Evolutionary conservation across 2,888 invertebrate genomes (phyloP).

Genomic region (Suillia variegata): DNA sequence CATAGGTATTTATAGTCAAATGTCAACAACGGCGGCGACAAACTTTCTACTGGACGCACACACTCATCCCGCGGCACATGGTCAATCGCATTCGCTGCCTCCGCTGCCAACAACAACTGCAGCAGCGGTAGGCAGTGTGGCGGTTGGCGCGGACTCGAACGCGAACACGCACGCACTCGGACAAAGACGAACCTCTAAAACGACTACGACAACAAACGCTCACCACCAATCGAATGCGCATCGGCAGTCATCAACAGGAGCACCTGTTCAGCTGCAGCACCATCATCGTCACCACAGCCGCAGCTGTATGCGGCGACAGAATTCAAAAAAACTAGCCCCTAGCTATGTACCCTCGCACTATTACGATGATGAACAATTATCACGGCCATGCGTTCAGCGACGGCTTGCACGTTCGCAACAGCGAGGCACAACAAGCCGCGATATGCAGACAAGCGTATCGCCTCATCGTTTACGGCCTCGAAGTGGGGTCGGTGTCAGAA

Average conservation of each 20-base stretch:
- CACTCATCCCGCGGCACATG: too few species aligned
- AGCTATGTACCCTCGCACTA: not conserved
- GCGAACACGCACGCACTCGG: constrained; percentile 1
- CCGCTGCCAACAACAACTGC: constrained; percentile 26
- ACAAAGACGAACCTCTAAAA: constrained; percentile 21
- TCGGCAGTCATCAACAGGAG: too few species aligned
- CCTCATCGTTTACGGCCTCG: constrained; percentile 22
- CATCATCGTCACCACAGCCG: constrained; percentile 34
- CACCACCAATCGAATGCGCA: constrained; percentile 2
- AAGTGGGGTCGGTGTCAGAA: too few species aligned
- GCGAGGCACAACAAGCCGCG: constrained; percentile 1
- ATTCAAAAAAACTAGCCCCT: constrained; percentile 18
- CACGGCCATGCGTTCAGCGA: too few species aligned
- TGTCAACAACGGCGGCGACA: constrained; percentile 32
- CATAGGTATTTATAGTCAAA: constrained; percentile 73
- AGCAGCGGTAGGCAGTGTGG: constrained; percentile 1
- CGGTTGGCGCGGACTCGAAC: constrained; percentile 13
- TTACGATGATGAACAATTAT: not conserved
- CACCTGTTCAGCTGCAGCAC: constrained; percentile 21
- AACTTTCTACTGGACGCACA: constrained; percentile 33
- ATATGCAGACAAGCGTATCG: constrained; percentile 13
- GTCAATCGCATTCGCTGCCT: constrained; percentile 47
- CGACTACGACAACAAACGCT: constrained; percentile 18
- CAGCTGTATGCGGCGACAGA: constrained; percentile 26
- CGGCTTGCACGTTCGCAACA: not conserved